Evolutionary conservation across 2,797 vertebrate species (phyloP).

Genomic region (Synaphobranchus kaupii): DNA sequence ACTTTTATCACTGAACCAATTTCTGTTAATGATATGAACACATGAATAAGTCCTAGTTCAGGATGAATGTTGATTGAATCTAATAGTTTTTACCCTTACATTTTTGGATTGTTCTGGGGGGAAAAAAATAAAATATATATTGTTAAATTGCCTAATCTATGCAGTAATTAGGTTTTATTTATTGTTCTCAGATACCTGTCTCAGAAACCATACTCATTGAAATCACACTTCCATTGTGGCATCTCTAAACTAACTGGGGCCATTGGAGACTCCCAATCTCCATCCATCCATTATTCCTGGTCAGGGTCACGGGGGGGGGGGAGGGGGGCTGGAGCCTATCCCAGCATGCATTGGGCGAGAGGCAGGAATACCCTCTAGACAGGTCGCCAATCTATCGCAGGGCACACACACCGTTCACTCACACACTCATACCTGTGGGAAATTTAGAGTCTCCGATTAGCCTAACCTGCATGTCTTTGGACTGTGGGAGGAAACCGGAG

Average conservation of each 20-base stretch:
- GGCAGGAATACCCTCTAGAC: too few species aligned
- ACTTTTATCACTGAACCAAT: not conserved
- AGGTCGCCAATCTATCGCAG: too few species aligned
- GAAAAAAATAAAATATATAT: not conserved
- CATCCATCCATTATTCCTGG: too few species aligned
- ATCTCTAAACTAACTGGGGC: not conserved
- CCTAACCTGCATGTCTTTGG: too few species aligned
- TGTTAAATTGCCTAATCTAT: not conserved
- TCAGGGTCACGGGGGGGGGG: too few species aligned
- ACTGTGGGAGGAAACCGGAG: too few species aligned
- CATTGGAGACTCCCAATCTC: too few species aligned
- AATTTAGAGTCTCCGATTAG: too few species aligned
- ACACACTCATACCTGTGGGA: too few species aligned
- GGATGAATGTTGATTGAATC: not conserved
- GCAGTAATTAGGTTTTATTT: not conserved
- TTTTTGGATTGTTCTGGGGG: not conserved
- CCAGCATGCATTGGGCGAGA: too few species aligned
- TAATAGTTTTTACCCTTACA: not conserved
- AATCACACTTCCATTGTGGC: conserved; percentile 36
- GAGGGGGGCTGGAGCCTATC: too few species aligned
- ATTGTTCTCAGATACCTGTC: not conserved
- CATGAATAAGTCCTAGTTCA: not conserved
- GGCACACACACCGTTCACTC: too few species aligned
- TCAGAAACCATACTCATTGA: not conserved
- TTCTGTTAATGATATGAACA: not conserved